Evolutionary conservation across 2,113 vertebrate genomes (phyloP), one percentile per base, ranked within the genome.

Genomic region (Xiphias gladius): DNA sequence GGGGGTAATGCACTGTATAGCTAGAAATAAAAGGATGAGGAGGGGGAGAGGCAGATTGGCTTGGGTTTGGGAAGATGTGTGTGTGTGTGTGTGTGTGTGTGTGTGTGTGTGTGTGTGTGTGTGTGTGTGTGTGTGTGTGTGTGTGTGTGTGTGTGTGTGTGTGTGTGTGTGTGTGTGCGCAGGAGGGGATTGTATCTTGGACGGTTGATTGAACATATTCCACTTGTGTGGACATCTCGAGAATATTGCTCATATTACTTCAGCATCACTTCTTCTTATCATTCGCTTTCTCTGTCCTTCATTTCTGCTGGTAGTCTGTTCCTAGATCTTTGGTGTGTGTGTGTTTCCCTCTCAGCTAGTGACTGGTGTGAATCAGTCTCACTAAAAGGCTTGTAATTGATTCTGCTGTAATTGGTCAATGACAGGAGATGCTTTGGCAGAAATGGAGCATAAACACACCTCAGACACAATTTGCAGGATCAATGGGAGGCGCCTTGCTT

Each of bases 311-410:
- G 46, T 58, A 79, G 76, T 58, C 50, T 41, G 41, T 82, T 75
- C 37, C 81, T 78, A 64, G 85, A 78, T 84, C 37, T 64, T 71
- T 35, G 7, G 48, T 13, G 55, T 57, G 74, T 48, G 59, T 24
- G 73, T n/a, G 58, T 73, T 66, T 72, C 70, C 68, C 78, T 81
- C 76, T 82, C 79, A 80, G 58, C 67, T 30, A 41, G 77, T 83
- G 82, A 87, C 76, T 62, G 28, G 84, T 86, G 82, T 69, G 86
- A 91, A 88, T 91, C 80, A 55, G 79, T 83, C 83, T 64, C 86
- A 86, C 87, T 92, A 93, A 94, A 94, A 94, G 90, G 92, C 89
- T 94, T 89, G 91, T 95, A 95, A 95, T 95, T 95, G 95, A 95
- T 96, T 95, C 89, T 87, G 87, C 89, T 93, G 92, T 95, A 94